Conservation (phyloP, 2,888 invertebrate genomes). For the Fabriciana adippe region DNA sequence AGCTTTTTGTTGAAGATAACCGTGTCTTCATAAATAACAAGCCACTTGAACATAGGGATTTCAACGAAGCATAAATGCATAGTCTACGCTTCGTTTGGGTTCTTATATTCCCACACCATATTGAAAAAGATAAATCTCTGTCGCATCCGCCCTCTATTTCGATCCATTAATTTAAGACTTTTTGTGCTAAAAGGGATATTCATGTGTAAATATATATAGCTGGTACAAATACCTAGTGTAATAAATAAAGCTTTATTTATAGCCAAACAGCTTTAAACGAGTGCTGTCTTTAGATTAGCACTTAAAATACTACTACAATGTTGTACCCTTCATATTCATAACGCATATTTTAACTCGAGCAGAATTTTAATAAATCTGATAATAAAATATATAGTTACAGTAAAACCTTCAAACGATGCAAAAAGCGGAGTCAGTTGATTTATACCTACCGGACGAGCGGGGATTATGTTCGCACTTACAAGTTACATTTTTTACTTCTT, state of each 20-base stretch:
- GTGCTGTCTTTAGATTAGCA: constrained; percentile 40
- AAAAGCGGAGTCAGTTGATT: constrained; percentile 69
- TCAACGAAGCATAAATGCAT: constrained; percentile 37
- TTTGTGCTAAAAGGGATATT: constrained; percentile 43
- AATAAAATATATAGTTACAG: constrained; percentile 60
- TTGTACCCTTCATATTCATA: constrained; percentile 50
- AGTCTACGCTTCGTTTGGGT: constrained; percentile 40
- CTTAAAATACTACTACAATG: constrained; percentile 52
- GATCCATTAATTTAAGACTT: constrained; percentile 58
- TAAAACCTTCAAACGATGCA: constrained; percentile 60
- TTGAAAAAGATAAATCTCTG: constrained; percentile 77
- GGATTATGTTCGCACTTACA: constrained; percentile 67
- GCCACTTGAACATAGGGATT: constrained; percentile 58
- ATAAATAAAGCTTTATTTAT: constrained; percentile 41
- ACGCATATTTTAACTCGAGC: constrained; percentile 55
- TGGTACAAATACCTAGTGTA: constrained; percentile 40
- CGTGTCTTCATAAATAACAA: constrained; percentile 50
- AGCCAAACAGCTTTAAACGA: constrained; percentile 42
- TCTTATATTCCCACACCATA: constrained; percentile 65
- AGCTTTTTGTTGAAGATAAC: background rate
- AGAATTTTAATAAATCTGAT: constrained; percentile 62
- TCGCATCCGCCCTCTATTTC: constrained; percentile 59
- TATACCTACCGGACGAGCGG: constrained; percentile 66
- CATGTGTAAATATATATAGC: constrained; percentile 38
- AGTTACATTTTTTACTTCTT: constrained; percentile 64